Conservation (phyloP, 2,888 invertebrate genomes). For the Drosophila silvestris region DNA sequence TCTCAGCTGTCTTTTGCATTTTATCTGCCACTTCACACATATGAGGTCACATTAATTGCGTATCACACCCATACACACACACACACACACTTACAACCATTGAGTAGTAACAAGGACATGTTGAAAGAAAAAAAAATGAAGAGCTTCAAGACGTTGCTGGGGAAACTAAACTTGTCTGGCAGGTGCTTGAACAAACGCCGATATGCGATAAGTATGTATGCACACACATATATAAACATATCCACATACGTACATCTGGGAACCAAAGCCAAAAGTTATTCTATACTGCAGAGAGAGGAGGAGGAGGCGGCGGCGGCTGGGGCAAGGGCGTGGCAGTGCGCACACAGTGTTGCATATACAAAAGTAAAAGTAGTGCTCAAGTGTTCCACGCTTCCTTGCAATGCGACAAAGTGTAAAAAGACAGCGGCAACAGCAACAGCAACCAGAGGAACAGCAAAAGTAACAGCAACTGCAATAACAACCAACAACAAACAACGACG, state of each 20-base stretch:
- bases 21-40: slow-evolving; percentile 30
- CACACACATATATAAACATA: neutral
- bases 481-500: slow-evolving; percentile 21
- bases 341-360: slow-evolving; percentile 72
- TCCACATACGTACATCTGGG: neutral
- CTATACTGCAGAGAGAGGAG: slow-evolving; percentile 11
- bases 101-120: slow-evolving; percentile 36
- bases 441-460: slow-evolving; percentile 34
- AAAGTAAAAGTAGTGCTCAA: slow-evolving; percentile 79
- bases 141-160: slow-evolving; percentile 28
- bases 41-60: slow-evolving; percentile 54
- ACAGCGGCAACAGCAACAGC: slow-evolving; percentile 45
- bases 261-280: slow-evolving; percentile 34
- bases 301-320: neutral
- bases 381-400: slow-evolving; percentile 74
- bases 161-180: slow-evolving; percentile 44
- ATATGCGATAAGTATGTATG: slow-evolving; percentile 24
- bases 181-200: slow-evolving; percentile 56
- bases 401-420: slow-evolving; percentile 75
- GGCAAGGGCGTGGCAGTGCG: slow-evolving; percentile 24
- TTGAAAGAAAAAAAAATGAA: slow-evolving; percentile 17
- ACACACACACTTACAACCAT: neutral
- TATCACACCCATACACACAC: slow-evolving; percentile 9
- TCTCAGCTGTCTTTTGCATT: slow-evolving; percentile 21
- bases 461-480: slow-evolving; percentile 22